Conservation (phyloP, 2,888 invertebrate genomes). For the Nymphalis c-album region DNA sequence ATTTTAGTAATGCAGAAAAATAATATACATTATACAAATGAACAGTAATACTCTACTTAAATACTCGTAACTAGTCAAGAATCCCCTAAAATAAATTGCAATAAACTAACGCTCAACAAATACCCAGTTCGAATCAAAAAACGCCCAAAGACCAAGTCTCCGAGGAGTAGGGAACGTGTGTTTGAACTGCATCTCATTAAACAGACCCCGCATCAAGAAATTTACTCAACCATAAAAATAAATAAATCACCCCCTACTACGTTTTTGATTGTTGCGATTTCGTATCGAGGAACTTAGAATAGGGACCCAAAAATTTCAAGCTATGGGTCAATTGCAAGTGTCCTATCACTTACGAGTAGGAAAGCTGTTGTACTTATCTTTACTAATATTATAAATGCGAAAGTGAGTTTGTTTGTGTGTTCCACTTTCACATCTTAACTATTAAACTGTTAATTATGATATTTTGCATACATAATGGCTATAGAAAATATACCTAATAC, state of each 20-base stretch:
- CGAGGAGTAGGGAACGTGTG: constrained; percentile 58
- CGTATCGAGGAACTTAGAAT: neutral
- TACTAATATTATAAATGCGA: too few species aligned
- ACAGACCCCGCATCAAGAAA: constrained; percentile 51
- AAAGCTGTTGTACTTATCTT: too few species aligned
- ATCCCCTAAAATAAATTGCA: constrained; percentile 26
- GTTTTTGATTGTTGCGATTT: constrained; percentile 45
- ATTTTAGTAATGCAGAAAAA: neutral
- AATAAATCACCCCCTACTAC: constrained; percentile 59
- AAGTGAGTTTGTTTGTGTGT: too few species aligned
- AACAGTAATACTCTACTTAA: neutral
- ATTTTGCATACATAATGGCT: too few species aligned
- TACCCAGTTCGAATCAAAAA: constrained; percentile 46
- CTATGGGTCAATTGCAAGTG: too few species aligned
- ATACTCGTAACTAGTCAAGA: neutral
- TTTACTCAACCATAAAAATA: constrained; percentile 68
- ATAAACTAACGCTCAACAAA: constrained; percentile 38
- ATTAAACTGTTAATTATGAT: too few species aligned
- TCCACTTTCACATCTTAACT: too few species aligned
- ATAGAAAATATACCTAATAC: too few species aligned
- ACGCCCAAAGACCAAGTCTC: constrained; percentile 49
- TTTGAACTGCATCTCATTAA: constrained; percentile 76
- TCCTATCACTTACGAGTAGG: too few species aligned
- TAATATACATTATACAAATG: neutral
- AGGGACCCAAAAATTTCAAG: too few species aligned